Evolutionary conservation across 2,888 invertebrate species (phyloP).

Genomic region (Drosophila antonietae): DNA sequence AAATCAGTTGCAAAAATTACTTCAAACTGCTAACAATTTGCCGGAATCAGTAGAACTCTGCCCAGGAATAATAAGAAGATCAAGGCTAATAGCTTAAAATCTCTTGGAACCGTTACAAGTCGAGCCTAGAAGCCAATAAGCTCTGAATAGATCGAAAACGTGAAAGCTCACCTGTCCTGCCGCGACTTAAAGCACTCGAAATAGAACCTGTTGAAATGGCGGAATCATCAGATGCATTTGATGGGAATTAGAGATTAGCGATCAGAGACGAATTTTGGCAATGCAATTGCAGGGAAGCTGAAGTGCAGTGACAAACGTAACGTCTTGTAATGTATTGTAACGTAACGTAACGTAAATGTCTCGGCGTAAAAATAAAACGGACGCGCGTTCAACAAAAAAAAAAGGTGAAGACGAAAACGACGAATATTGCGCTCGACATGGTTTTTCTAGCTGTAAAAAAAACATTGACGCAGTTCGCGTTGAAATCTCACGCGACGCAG

Average conservation of each 20-base stretch:
- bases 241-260: neutral
- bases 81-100: neutral
- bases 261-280: constrained; percentile 36
- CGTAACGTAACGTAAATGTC: constrained; percentile 12
- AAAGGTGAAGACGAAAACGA: neutral
- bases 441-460: constrained; percentile 33
- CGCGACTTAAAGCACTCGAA: neutral
- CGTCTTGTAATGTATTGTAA: neutral
- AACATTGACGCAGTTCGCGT: constrained; percentile 60
- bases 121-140: neutral
- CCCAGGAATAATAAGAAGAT: no score
- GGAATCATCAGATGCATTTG: neutral
- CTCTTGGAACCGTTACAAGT: neutral
- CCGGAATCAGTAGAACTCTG: no score
- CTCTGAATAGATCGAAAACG: neutral
- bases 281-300: constrained; percentile 4
- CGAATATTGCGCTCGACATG: constrained; percentile 12
- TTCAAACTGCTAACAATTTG: neutral
- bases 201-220: constrained; percentile 5
- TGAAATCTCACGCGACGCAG: constrained; percentile 72
- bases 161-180: neutral
- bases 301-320: constrained; percentile 32
- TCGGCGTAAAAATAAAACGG: constrained; percentile 63
- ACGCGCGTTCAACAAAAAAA: constrained; percentile 24
- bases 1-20: no score